phyloP scores from a whole-genome alignment of 92 coral and sea anemone genomes.

The Montipora capitata region DNA sequence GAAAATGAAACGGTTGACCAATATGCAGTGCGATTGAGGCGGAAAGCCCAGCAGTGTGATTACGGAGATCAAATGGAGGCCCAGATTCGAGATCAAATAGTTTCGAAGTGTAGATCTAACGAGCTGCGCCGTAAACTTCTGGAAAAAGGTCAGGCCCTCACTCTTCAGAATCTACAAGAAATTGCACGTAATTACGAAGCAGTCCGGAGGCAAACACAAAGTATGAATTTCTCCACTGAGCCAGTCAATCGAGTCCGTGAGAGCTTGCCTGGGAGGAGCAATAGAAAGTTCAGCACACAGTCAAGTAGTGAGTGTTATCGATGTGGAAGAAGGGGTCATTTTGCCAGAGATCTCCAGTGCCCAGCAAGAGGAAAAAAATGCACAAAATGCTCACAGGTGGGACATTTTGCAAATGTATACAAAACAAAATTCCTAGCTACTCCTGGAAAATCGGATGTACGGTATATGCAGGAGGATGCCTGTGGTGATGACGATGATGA shows the following conservation, averaged over 20 bases:
- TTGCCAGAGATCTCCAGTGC: not conserved
- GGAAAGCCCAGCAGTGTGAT: not conserved
- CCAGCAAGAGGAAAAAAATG: too few relatives aligned
- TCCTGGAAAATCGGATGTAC: not conserved
- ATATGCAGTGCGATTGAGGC: constrained; percentile 25
- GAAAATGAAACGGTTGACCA: constrained; percentile 12
- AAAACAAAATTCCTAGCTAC: not conserved
- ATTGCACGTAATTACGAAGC: constrained; percentile 42
- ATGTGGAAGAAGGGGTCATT: constrained; percentile 37
- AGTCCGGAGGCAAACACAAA: constrained; percentile 22
- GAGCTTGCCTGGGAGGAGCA: not conserved
- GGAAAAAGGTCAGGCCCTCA: not conserved
- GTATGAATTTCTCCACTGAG: constrained; percentile 9
- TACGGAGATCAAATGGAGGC: constrained; percentile 49
- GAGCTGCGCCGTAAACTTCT: too few relatives aligned
- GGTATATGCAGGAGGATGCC: constrained; percentile 9
- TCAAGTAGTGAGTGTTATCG: constrained; percentile 32
- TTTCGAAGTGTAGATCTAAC: constrained; percentile 56
- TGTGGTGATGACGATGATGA: constrained; percentile 21
- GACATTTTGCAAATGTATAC: too few relatives aligned
- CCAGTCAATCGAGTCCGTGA: constrained; percentile 12
- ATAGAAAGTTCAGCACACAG: not conserved
- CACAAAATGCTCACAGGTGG: too few relatives aligned
- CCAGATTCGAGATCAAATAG: constrained; percentile 53
- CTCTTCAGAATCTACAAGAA: constrained; percentile 30